These are phyloP conservation scores for Pherbina coryleti DNA, from an alignment of 2,888 invertebrate genomes.

Conservation along the genomic window DNA sequence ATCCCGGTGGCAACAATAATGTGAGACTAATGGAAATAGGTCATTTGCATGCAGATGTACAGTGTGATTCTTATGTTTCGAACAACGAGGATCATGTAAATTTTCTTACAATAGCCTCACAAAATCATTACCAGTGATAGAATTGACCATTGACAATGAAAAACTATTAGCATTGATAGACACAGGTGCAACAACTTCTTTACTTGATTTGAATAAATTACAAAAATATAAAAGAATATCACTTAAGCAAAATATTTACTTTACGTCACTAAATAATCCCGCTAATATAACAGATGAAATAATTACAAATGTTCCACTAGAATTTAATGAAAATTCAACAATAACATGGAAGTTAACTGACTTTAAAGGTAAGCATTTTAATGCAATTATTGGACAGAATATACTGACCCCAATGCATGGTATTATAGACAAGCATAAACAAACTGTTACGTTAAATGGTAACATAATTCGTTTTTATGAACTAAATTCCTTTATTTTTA, in stretches of 20 bases:
- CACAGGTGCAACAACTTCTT: no score
- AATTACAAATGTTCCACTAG: constrained; percentile 18
- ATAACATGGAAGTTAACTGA: constrained; percentile 31
- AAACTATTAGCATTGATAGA: no score
- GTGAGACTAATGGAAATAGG: no score
- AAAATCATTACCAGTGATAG: neutral
- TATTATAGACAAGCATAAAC: constrained; percentile 15
- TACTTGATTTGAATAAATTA: no score
- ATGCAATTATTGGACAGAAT: constrained; percentile 15
- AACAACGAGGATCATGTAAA: no score
- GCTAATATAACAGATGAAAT: neutral
- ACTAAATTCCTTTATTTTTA: neutral
- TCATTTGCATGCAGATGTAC: no score
- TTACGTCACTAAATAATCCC: no score
- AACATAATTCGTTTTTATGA: neutral
- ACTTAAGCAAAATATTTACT: no score
- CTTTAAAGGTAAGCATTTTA: constrained; percentile 7
- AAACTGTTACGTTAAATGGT: constrained; percentile 18
- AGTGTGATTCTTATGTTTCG: no score
- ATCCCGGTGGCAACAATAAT: no score
- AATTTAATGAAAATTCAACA: constrained; percentile 23
- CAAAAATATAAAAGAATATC: no score
- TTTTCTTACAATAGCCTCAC: no score
- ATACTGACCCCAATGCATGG: constrained; percentile 11
- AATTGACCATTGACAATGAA: neutral